phyloP scores from a whole-genome alignment of 2,113 vertebrate genomes.

The Chauna torquata region DNA sequence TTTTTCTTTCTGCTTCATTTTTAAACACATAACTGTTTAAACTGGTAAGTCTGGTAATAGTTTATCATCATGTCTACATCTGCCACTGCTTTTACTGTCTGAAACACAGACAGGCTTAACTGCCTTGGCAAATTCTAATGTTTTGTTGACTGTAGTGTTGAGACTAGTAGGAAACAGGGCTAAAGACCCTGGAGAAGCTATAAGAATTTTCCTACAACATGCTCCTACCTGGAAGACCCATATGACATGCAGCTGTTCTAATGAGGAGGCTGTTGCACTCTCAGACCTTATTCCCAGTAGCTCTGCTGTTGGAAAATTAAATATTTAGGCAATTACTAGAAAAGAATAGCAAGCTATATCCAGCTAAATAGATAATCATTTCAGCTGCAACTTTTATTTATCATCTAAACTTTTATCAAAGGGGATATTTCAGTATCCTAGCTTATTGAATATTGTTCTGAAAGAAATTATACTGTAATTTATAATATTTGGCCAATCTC shows the following conservation, averaged over 20 bases:
- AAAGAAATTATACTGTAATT: not conserved
- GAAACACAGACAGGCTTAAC: not conserved
- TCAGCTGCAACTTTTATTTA: not conserved
- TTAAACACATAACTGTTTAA: not conserved
- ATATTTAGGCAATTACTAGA: not conserved
- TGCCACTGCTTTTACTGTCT: not conserved
- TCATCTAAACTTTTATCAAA: not conserved
- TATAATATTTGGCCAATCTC: not conserved
- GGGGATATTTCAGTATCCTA: not conserved
- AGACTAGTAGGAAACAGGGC: not conserved
- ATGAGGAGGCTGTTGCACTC: not conserved
- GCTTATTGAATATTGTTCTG: not conserved
- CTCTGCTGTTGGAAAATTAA: not conserved
- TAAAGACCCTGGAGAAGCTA: not conserved
- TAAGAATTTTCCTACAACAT: not conserved
- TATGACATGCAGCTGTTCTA: not conserved
- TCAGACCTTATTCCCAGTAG: not conserved
- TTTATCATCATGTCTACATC: not conserved
- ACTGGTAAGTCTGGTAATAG: not conserved
- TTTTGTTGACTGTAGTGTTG: not conserved
- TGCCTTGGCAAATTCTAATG: not conserved
- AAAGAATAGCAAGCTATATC: not conserved
- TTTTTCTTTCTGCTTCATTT: slow-evolving; percentile 6
- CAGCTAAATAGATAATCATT: not conserved
- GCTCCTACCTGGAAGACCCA: not conserved